Evolutionary conservation across 2,797 vertebrate species (phyloP).

Genomic region (Poeciliopsis turneri): DNA sequence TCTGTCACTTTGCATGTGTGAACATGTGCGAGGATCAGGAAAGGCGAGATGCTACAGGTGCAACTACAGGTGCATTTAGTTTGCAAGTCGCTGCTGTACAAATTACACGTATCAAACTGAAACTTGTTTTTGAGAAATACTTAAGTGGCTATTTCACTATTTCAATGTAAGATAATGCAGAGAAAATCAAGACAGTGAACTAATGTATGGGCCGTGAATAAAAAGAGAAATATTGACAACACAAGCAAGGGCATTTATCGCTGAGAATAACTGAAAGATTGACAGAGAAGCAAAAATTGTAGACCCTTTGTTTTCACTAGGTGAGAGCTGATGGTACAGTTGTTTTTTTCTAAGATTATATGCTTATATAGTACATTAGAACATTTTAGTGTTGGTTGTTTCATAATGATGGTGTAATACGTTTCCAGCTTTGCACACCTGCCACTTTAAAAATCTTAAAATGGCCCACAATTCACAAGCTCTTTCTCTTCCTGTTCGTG

Average conservation of each 20-base stretch:
- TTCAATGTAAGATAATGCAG: not conserved
- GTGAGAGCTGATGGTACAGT: not conserved
- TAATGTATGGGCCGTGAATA: not conserved
- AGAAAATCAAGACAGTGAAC: not conserved
- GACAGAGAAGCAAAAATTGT: not conserved
- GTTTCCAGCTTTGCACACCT: not conserved
- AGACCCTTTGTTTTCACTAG: not conserved
- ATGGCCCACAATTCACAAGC: not conserved
- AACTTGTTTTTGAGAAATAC: not conserved
- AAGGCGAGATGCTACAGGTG: not conserved
- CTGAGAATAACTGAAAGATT: not conserved
- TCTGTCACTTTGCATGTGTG: not conserved
- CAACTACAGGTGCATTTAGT: not conserved
- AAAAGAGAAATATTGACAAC: not conserved
- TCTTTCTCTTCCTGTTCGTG: not conserved
- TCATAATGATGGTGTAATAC: not conserved
- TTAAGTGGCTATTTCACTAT: not conserved
- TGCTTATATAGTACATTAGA: not conserved
- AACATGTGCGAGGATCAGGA: not conserved
- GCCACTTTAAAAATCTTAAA: not conserved
- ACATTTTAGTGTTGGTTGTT: not conserved
- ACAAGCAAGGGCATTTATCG: not conserved
- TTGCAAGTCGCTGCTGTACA: not conserved
- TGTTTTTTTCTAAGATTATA: not conserved
- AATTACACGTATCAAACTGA: slow-evolving; percentile 1